phyloP scores from a whole-genome alignment of 2,113 vertebrate species.

The Sciurus niger region DNA sequence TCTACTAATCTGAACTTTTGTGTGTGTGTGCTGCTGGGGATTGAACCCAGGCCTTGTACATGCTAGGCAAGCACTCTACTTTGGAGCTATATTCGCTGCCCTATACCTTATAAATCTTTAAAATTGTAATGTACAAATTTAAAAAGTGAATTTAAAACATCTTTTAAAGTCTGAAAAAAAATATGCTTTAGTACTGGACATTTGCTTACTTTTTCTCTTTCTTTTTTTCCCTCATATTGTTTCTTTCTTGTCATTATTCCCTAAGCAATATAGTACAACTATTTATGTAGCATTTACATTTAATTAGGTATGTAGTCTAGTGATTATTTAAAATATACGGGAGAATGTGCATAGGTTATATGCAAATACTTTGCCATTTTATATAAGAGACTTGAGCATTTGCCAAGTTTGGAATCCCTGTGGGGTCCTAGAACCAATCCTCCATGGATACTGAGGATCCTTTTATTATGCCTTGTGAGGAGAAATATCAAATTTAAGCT shows the following conservation, averaged over 20 bases:
- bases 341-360: not conserved
- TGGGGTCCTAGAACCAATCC: not conserved
- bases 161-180: not conserved
- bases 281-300: not conserved
- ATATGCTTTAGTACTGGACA: not conserved
- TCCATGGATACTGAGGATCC: not conserved
- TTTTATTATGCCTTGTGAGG: conserved; percentile 52
- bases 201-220: not conserved
- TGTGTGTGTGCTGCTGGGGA: not conserved
- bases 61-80: not conserved
- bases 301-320: not conserved
- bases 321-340: not conserved
- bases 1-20: not conserved
- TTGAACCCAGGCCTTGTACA: not conserved
- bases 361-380: not conserved
- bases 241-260: not conserved
- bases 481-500: conserved; percentile 55
- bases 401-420: not conserved
- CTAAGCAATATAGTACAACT: not conserved
- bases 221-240: not conserved
- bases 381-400: not conserved
- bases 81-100: not conserved
- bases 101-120: not conserved
- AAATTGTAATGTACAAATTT: not conserved
- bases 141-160: not conserved